Base-by-base conservation (phyloP, 1,140 invertebrate species). In the Cotesia typhae region DNA sequence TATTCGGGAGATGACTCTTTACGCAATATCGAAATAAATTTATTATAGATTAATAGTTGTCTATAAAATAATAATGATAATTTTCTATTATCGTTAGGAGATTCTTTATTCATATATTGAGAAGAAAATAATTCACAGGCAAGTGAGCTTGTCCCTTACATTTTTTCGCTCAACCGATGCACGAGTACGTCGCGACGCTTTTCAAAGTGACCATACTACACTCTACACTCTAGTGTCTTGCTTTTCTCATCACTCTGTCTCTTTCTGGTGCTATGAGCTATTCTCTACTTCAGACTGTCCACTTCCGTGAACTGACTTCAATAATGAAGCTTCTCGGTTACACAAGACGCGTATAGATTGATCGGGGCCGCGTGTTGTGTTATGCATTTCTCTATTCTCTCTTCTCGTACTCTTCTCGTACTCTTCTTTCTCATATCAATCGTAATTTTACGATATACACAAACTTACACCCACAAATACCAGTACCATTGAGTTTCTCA, bases 301-400 rank as follows among this genome's bases (percentile, higher is more conserved):
- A 70, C 74, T 74, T 73, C 66, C 70, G 68, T 74, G 75, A 20
- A 63, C 69, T 55, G 63, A 52, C 72, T 66, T 72, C 72, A 73
- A 74, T 77, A 76, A 77, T 75, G 74, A 72, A 76, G 75, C 66
- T 64, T 67, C 68, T 72, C 65, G 51, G 72, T 70, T 77, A 67
- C 69, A 64, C 73, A 67, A 74, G 73, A 74, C 72, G 76, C 73
- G 75, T 61, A 61, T 67, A 20, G 38, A 9, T 52, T 51, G 53
- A 55, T 67, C 66, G 35, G 66, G 66, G 41, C 52, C 51, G 53
- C 35, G 12, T 67, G 41, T 36, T 55, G 12, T 67, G 41, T 36
- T 55, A 67, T 51, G 66, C 66, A 67, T 67, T 65, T 17, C 63
- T 51, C 14, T 51, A 37, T 12, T 37, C 52, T 20, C 20, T 67